Evolutionary conservation across 2,888 invertebrate genomes (phyloP).

Genomic region (Tachina grossa): DNA sequence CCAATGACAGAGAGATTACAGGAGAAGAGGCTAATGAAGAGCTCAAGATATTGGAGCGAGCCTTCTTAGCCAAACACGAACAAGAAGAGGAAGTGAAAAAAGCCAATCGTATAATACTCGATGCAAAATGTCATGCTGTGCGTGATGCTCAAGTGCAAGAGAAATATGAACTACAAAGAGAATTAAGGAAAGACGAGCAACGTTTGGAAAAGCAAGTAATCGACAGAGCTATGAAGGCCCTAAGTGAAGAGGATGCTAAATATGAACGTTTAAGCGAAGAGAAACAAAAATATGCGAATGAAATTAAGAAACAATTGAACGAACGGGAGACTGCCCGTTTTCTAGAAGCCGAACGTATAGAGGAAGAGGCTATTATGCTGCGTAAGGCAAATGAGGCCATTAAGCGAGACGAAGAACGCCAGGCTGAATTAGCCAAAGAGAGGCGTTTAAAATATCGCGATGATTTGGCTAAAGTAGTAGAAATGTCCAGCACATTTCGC

Average conservation of each 20-base stretch:
- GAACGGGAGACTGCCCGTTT: slow-evolving; percentile 80
- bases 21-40: slow-evolving; percentile 82
- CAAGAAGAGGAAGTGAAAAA: slow-evolving; percentile 86
- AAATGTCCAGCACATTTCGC: slow-evolving; percentile 80
- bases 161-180: slow-evolving; percentile 81
- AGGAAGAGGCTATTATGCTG: slow-evolving; percentile 80
- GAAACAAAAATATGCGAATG: slow-evolving; percentile 79
- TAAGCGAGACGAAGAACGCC: slow-evolving; percentile 79
- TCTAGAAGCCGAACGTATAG: slow-evolving; percentile 81
- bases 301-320: slow-evolving; percentile 80
- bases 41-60: slow-evolving; percentile 84
- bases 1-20: slow-evolving; percentile 79
- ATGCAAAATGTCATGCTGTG: slow-evolving; percentile 93
- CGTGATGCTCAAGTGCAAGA: slow-evolving; percentile 92
- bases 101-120: slow-evolving; percentile 90
- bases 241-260: slow-evolving; percentile 79
- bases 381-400: slow-evolving; percentile 77
- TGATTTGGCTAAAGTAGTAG: slow-evolving; percentile 79
- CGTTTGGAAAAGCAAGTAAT: slow-evolving; percentile 80
- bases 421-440: slow-evolving; percentile 75
- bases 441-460: slow-evolving; percentile 79
- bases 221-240: slow-evolving; percentile 77
- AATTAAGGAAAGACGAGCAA: slow-evolving; percentile 79
- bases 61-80: slow-evolving; percentile 81
- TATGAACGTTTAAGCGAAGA: slow-evolving; percentile 75